A percentile compares a stretch with the other conserved stretches of the same genome.
Evolutionary conservation across 2,113 vertebrate species (phyloP).

Genomic region (Nettapus auritus): DNA sequence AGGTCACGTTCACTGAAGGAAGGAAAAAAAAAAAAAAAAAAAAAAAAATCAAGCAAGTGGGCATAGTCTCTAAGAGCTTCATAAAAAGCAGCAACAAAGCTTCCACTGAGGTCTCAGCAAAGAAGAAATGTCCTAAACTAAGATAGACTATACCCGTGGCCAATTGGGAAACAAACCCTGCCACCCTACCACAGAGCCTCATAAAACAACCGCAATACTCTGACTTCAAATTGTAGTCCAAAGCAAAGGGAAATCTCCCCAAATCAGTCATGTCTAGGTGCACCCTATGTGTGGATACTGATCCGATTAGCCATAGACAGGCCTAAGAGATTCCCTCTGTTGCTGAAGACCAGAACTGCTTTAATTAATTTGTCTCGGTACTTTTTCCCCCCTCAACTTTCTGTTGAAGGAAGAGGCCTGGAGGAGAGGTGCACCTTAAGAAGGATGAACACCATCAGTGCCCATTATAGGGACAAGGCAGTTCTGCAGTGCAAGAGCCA

Average conservation of each 20-base stretch:
- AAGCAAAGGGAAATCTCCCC: neutral
- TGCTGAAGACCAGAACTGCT: neutral
- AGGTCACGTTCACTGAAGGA: neutral
- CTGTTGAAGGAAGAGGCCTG: neutral
- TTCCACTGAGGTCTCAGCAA: neutral
- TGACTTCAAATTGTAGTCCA: neutral
- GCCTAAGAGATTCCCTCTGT: neutral
- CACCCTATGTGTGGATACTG: neutral
- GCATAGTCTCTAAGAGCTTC: neutral
- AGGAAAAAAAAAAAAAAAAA: neutral
- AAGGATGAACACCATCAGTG: neutral
- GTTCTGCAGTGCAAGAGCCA: neutral
- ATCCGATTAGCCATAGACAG: neutral
- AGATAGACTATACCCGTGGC: neutral
- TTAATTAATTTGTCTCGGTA: neutral
- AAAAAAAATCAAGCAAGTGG: neutral
- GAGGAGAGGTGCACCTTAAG: neutral
- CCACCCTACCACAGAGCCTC: too few relatives aligned
- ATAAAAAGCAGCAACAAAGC: neutral
- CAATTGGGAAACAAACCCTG: neutral
- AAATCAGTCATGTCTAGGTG: neutral
- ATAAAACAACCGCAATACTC: rapidly evolving
- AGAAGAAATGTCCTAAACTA: neutral
- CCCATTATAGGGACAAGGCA: neutral
- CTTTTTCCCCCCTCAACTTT: neutral